These are phyloP conservation scores for Protonemura montana DNA, from an alignment of 2,888 invertebrate genomes.

Conservation along the genomic window DNA sequence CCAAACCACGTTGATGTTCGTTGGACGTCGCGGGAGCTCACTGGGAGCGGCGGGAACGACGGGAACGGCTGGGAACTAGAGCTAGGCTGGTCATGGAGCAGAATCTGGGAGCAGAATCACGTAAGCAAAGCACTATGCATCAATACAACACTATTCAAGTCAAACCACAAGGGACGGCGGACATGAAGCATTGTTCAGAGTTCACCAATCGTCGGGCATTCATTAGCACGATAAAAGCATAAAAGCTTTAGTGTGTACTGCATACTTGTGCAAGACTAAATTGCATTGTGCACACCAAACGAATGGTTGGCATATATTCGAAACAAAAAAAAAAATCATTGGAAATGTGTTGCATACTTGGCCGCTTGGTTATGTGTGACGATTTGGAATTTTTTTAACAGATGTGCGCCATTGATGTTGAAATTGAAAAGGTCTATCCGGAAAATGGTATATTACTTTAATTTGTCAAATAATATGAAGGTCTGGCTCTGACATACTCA, in stretches of 20 bases:
- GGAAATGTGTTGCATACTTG: not conserved
- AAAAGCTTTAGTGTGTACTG: not conserved
- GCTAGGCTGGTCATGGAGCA: not conserved
- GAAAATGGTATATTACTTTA: not conserved
- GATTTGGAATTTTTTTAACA: not conserved
- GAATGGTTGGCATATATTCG: not conserved
- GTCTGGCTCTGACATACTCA: not conserved
- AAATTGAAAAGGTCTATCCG: not conserved
- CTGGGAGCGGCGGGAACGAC: not conserved
- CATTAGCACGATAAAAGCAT: constrained; percentile 12
- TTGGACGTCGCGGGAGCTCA: not conserved
- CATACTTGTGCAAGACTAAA: not conserved
- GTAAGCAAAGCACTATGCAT: not conserved
- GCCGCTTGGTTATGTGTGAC: not conserved
- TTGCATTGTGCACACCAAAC: not conserved
- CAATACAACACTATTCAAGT: not conserved
- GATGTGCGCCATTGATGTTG: not conserved
- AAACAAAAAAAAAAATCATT: not conserved
- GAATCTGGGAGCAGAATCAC: not conserved
- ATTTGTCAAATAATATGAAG: not conserved
- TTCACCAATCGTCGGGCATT: not conserved
- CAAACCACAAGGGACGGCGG: not conserved
- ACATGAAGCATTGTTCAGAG: not conserved
- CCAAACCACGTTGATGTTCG: not conserved
- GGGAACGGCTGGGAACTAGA: not conserved